These are phyloP conservation scores for Aplodontia rufa DNA, from an alignment of 2,113 vertebrate genomes.

Conservation along the genomic window DNA sequence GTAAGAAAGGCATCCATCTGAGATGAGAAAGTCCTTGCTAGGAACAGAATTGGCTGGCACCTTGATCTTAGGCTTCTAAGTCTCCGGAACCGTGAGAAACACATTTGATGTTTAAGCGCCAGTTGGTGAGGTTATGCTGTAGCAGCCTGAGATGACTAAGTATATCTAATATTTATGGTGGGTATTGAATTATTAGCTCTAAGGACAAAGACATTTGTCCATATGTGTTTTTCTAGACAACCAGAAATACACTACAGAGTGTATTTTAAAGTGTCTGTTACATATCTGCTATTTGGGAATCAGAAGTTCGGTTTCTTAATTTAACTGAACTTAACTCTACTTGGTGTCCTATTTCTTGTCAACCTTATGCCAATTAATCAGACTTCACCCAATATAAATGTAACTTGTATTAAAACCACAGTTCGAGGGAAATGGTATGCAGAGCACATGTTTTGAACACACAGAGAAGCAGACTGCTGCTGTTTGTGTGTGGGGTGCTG, in stretches of 20 bases:
- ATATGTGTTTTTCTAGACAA: neutral
- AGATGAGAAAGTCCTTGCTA: neutral
- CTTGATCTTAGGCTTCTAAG: neutral
- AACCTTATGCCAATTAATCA: conserved; percentile 32
- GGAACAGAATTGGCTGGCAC: neutral
- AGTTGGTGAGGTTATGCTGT: neutral
- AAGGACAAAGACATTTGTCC: neutral
- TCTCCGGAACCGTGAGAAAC: neutral
- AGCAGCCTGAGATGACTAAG: neutral
- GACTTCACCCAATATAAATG: neutral
- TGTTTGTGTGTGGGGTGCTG: neutral
- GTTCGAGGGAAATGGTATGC: neutral
- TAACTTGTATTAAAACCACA: neutral
- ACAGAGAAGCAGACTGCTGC: neutral
- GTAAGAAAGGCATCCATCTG: neutral
- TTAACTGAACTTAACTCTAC: conserved; percentile 23
- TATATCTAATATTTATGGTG: neutral
- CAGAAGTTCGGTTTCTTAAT: conserved; percentile 31
- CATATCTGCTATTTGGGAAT: neutral
- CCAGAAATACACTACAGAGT: too few relatives aligned
- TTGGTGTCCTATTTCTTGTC: conserved; percentile 40
- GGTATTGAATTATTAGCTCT: neutral
- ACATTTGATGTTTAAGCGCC: neutral
- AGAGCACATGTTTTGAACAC: neutral
- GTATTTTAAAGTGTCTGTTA: neutral